Percentiles rank a stretch among this genome's conserved stretches.
Evolutionary conservation across 2,113 vertebrate genomes (phyloP).

Genomic region (Poeciliopsis occidentalis): DNA sequence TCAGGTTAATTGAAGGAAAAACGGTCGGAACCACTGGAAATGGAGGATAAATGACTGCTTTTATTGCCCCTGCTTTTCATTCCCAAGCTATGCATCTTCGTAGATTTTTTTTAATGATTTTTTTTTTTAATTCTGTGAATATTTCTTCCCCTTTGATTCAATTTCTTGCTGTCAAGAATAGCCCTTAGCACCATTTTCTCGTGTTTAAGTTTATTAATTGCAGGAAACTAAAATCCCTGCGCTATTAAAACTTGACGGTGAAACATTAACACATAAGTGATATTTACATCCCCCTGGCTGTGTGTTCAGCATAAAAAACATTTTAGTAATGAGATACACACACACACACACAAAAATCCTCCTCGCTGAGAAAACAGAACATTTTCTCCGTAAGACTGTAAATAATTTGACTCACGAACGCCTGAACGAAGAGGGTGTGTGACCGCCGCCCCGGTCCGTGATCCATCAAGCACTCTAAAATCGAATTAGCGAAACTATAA

Average conservation of each 20-base stretch:
- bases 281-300: conserved; percentile 49
- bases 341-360: conserved; percentile 1
- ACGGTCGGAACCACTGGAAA: conserved; percentile 21
- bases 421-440: conserved; percentile 56
- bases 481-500: conserved; percentile 75
- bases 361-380: conserved; percentile 16
- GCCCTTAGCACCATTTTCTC: conserved; percentile 25
- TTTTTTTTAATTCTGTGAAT: not conserved
- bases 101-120: too few relatives aligned
- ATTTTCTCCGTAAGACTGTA: conserved; percentile 49
- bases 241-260: conserved; percentile 39
- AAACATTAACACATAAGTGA: conserved; percentile 38
- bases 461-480: conserved; percentile 65
- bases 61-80: not conserved
- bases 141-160: conserved; percentile 21
- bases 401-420: conserved; percentile 56
- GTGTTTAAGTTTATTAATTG: conserved; percentile 61
- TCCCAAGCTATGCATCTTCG: conserved; percentile 1
- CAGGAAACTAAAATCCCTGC: conserved; percentile 57
- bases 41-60: conserved; percentile 22
- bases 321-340: conserved; percentile 45
- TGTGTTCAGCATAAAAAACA: conserved; percentile 42
- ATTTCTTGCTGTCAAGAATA: conserved; percentile 24
- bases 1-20: conserved; percentile 40
- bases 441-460: conserved; percentile 38